Evolutionary conservation across 2,113 vertebrate species (phyloP).

Genomic region (Nycticorax nycticorax): DNA sequence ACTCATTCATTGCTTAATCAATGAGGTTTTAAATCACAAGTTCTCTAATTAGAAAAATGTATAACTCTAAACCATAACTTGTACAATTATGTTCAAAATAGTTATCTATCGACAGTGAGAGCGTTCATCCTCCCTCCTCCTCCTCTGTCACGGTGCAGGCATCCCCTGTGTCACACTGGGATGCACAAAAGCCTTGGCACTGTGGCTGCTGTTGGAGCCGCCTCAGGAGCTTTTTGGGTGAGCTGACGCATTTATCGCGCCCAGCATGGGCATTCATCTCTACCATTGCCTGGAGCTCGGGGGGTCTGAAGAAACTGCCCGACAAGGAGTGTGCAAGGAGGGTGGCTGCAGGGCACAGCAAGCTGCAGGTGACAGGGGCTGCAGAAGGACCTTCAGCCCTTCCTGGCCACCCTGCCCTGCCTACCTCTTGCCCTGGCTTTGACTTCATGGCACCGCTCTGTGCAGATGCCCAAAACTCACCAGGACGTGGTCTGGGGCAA

Average conservation of each 20-base stretch:
- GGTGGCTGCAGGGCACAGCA: neutral
- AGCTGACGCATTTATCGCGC: fast-evolving
- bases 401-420: neutral
- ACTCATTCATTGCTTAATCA: neutral
- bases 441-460: neutral
- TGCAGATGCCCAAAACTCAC: neutral
- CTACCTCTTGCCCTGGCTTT: neutral
- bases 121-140: neutral
- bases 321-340: too few species aligned
- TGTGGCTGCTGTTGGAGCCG: neutral
- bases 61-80: too few species aligned
- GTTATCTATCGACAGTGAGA: neutral
- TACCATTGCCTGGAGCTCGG: neutral
- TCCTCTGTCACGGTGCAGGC: too few species aligned
- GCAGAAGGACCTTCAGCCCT: neutral
- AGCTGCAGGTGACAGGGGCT: neutral
- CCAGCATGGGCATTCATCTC: neutral
- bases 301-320: neutral
- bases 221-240: neutral
- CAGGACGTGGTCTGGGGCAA: neutral
- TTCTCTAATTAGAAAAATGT: neutral
- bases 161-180: neutral
- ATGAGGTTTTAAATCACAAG: neutral
- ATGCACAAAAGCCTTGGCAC: neutral
- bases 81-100: neutral